Conservation (phyloP, 2,797 vertebrate genomes). For the Phrynocephalus forsythii region DNA sequence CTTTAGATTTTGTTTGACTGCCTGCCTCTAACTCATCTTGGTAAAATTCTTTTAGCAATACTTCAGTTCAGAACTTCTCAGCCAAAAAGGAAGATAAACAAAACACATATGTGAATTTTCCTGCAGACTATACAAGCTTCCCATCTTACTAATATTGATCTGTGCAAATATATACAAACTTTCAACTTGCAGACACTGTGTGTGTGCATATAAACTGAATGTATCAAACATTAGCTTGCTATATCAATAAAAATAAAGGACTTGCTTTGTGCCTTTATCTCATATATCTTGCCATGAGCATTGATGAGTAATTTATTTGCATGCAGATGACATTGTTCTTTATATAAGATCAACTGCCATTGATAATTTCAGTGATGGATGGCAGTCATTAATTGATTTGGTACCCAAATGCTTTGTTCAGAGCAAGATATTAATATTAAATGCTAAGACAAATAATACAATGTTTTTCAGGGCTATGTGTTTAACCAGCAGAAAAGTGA, state of each 20-base stretch:
- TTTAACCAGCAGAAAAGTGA: neutral
- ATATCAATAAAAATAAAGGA: conserved; percentile 25
- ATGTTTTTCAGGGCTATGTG: conserved; percentile 6
- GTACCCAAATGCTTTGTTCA: conserved; percentile 51
- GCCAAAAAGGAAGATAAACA: neutral
- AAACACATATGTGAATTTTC: neutral
- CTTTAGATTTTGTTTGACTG: neutral
- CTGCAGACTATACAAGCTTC: neutral
- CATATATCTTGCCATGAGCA: conserved; percentile 34
- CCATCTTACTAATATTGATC: neutral
- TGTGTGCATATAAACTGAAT: neutral
- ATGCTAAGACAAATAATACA: conserved; percentile 45
- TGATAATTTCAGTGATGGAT: conserved; percentile 50
- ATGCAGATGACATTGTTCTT: conserved; percentile 45
- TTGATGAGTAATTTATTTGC: conserved; percentile 20
- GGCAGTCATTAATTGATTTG: conserved; percentile 56
- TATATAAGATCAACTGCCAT: conserved; percentile 40
- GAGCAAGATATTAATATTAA: conserved; percentile 50
- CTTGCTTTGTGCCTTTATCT: conserved; percentile 18
- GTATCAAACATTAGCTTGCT: neutral
- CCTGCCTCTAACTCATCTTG: neutral
- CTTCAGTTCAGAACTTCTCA: neutral
- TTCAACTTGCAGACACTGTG: neutral
- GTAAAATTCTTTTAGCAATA: neutral
- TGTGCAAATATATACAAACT: conserved; percentile 4